Conservation (phyloP, 2,888 invertebrate genomes). For the Chymomyza amoena region DNA sequence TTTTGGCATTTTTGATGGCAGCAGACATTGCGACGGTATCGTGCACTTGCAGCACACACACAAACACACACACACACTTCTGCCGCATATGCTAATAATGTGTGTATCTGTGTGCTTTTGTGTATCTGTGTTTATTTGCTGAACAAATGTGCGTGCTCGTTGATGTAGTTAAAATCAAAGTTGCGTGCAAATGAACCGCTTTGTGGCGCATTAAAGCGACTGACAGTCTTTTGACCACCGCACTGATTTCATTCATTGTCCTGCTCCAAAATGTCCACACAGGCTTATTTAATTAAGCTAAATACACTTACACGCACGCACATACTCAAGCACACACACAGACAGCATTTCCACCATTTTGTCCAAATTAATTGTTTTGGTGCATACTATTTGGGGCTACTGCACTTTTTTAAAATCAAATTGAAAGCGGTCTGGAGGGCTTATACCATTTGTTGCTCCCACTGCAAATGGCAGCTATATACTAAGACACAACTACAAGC, state of each 20-base stretch:
- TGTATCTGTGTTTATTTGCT: conserved; percentile 18
- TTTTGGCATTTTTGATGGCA: conserved; percentile 16
- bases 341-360: neutral
- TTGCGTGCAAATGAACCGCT: conserved; percentile 3
- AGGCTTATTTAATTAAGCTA: neutral
- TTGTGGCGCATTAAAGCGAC: conserved; percentile 30
- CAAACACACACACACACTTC: conserved; percentile 4
- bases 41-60: conserved; percentile 43
- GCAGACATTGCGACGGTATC: conserved; percentile 50
- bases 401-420: neutral
- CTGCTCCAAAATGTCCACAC: neutral
- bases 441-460: neutral
- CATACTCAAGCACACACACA: too few species aligned
- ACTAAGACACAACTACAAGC: neutral
- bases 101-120: neutral
- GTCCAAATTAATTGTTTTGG: neutral
- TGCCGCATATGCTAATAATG: conserved; percentile 26
- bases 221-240: conserved; percentile 17
- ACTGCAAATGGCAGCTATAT: neutral
- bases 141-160: conserved; percentile 11
- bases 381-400: neutral
- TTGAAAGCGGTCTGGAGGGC: neutral
- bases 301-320: too few species aligned
- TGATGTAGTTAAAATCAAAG: neutral
- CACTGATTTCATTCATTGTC: conserved; percentile 25